phyloP scores from a whole-genome alignment of 2,888 invertebrate species.

The Leptopilina myrica region DNA sequence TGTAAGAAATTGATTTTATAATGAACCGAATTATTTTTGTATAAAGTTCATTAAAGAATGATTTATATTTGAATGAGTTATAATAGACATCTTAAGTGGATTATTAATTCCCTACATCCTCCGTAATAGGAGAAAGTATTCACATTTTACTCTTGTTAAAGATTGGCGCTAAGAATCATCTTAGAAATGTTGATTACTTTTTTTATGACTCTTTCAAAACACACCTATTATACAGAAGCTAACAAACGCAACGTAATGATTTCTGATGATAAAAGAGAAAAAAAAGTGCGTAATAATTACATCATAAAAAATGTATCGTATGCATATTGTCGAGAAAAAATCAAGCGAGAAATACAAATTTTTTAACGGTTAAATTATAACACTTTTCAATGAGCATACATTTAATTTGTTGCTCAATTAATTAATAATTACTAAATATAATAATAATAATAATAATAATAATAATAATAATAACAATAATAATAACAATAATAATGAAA shows the following conservation, averaged over 20 bases:
- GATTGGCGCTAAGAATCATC: neutral
- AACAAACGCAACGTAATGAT: neutral
- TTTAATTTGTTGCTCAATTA: no score
- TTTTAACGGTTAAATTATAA: no score
- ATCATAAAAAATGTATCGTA: slow-evolving; percentile 2
- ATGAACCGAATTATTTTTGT: no score
- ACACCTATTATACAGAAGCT: neutral
- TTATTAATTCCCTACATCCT: neutral
- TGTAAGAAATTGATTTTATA: no score
- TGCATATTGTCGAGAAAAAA: neutral
- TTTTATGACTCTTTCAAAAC: slow-evolving; percentile 15
- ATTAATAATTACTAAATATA: no score
- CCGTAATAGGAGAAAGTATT: neutral
- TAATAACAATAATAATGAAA: no score
- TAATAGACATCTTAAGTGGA: neutral
- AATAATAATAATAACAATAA: no score
- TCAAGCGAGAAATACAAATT: no score
- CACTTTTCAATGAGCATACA: no score
- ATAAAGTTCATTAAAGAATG: neutral
- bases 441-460: no score
- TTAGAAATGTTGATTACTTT: slow-evolving; percentile 15
- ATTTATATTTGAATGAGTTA: neutral
- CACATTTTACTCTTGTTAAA: slow-evolving; percentile 19
- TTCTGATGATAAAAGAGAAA: neutral
- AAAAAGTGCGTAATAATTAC: slow-evolving; percentile 5